Conservation (phyloP, 1,140 invertebrate species). For the Anoplolepis gracilipes region DNA sequence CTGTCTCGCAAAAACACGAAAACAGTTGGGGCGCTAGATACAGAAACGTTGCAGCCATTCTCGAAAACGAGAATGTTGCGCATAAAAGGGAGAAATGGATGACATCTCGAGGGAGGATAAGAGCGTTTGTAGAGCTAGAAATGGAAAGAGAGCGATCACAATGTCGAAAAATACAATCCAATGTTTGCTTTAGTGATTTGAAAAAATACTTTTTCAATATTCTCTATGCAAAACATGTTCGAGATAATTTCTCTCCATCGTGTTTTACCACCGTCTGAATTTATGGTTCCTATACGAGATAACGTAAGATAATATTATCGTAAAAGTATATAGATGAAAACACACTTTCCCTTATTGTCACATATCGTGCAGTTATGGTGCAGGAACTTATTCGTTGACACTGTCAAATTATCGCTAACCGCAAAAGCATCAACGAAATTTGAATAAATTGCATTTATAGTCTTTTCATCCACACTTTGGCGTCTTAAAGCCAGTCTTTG, state of each 20-base stretch:
- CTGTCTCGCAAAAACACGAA: conserved; percentile 40
- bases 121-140: conserved; percentile 56
- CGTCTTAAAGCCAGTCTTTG: background rate
- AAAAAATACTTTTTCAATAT: conserved; percentile 59
- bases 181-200: conserved; percentile 61
- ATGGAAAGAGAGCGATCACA: conserved; percentile 26
- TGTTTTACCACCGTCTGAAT: background rate
- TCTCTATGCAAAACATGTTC: conserved; percentile 18
- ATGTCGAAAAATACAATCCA: conserved; percentile 53
- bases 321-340: background rate
- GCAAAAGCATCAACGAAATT: conserved; percentile 19
- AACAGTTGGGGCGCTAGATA: conserved; percentile 37
- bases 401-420: conserved; percentile 2
- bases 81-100: conserved; percentile 56
- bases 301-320: conserved; percentile 39
- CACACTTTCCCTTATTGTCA: background rate
- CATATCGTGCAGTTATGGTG: conserved; percentile 11
- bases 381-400: background rate
- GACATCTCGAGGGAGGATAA: conserved; percentile 58
- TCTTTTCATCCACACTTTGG: background rate
- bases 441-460: conserved; percentile 1
- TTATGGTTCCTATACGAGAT: conserved; percentile 20
- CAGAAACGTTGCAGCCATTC: conserved; percentile 56
- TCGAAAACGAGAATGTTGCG: conserved; percentile 58
- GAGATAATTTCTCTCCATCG: background rate